Evolutionary conservation across 2,888 invertebrate genomes (phyloP).

Genomic region (Cerastis leucographa): DNA sequence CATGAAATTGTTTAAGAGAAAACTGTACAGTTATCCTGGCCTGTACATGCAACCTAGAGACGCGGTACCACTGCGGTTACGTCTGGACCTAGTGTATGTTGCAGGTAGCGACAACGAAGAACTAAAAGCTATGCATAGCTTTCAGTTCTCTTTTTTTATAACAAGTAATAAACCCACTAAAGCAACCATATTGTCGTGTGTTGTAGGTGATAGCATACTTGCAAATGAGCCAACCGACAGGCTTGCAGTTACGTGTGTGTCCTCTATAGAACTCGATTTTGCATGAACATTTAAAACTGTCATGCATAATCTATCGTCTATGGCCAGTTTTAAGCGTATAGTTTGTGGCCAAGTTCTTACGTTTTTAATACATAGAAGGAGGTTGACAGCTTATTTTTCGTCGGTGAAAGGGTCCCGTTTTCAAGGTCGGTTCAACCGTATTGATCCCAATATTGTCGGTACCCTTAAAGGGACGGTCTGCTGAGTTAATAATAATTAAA

Average conservation of each 20-base stretch:
- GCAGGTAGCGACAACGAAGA: too few relatives aligned
- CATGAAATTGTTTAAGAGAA: not conserved
- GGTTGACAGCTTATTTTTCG: slow-evolving; percentile 43
- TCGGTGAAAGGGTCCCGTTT: slow-evolving; percentile 21
- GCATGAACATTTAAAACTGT: not conserved
- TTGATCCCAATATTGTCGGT: slow-evolving; percentile 63
- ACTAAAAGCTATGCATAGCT: too few relatives aligned
- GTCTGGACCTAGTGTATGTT: too few relatives aligned
- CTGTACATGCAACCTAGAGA: not conserved
- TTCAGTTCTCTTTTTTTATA: not conserved
- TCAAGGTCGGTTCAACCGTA: slow-evolving; percentile 66
- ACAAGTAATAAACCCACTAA: not conserved
- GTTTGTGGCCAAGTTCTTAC: not conserved
- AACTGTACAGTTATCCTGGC: not conserved
- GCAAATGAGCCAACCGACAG: not conserved
- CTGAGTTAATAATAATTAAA: slow-evolving; percentile 58
- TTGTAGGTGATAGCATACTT: not conserved
- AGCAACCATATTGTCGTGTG: not conserved
- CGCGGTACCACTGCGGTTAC: too few relatives aligned
- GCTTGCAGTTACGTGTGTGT: not conserved
- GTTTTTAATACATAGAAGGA: not conserved
- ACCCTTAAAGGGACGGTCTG: slow-evolving; percentile 28
- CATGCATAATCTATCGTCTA: not conserved
- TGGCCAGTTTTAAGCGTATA: not conserved
- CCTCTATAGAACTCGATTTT: not conserved